Conservation (phyloP, 2,888 invertebrate species). For the Zelleria hepariella region DNA sequence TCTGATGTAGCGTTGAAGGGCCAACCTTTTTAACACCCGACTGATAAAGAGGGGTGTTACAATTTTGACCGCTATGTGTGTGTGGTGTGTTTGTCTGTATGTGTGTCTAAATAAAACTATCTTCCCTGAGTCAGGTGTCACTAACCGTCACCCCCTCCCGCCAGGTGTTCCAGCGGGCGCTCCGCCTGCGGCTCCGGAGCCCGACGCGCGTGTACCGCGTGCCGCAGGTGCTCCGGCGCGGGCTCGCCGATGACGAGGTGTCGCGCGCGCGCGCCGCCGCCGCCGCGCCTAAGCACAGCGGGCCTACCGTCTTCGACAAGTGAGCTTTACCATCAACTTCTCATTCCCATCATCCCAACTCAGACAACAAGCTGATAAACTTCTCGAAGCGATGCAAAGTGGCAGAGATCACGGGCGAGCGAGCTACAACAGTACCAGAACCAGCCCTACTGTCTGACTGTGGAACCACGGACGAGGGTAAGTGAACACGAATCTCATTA, state of each 20-base stretch:
- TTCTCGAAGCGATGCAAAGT: constrained; percentile 97
- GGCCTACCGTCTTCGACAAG: constrained; percentile 80
- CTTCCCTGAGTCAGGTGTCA: too few relatives aligned
- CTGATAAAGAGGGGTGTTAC: too few relatives aligned
- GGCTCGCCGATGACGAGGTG: constrained; percentile 46
- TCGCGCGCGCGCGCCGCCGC: constrained; percentile 58
- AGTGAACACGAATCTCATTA: too few relatives aligned
- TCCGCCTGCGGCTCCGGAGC: constrained; percentile 57
- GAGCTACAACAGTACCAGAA: constrained; percentile 99
- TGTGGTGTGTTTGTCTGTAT: too few relatives aligned
- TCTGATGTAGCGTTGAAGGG: too few relatives aligned
- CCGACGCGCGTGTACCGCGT: constrained; percentile 63
- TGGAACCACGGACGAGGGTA: constrained; percentile 88
- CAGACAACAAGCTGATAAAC: constrained; percentile 91
- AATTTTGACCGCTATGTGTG: too few relatives aligned
- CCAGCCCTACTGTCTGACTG: constrained; percentile 94
- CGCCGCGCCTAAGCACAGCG: constrained; percentile 49
- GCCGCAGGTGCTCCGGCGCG: constrained; percentile 36
- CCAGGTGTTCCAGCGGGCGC: constrained; percentile 59
- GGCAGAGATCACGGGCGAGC: constrained; percentile 97
- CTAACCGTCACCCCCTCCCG: too few relatives aligned
- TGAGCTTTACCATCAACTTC: too few relatives aligned
- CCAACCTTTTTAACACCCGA: too few relatives aligned
- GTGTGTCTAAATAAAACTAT: too few relatives aligned
- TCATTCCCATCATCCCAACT: constrained; percentile 85